Evolutionary conservation across 2,797 vertebrate genomes (phyloP).

Genomic region (Pempheris klunzingeri): DNA sequence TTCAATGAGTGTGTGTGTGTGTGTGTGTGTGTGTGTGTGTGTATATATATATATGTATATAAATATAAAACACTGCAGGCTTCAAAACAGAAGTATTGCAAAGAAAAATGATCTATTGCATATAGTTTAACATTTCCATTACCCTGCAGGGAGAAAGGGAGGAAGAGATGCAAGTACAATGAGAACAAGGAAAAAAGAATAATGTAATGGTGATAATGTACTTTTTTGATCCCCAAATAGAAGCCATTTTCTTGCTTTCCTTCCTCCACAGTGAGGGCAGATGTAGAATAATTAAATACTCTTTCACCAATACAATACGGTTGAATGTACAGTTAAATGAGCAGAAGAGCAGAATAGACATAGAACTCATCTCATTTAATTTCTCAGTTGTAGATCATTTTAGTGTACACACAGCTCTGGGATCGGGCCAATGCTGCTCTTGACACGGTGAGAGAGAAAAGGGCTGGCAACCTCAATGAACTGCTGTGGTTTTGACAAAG

Average conservation of each 20-base stretch:
- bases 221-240: background rate
- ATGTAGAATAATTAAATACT: constrained; percentile 7
- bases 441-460: constrained; percentile 86
- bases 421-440: constrained; percentile 63
- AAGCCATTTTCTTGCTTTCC: background rate
- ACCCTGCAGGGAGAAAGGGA: background rate
- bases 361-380: constrained; percentile 7
- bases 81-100: background rate
- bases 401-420: constrained; percentile 83
- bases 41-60: no score
- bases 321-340: constrained; percentile 16
- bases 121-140: background rate
- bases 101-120: background rate
- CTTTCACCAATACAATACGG: background rate
- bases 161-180: background rate
- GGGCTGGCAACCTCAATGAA: constrained; percentile 91
- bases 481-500: constrained; percentile 85
- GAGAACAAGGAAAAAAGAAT: background rate
- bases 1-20: no score
- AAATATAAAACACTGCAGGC: no score
- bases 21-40: no score
- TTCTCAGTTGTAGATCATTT: constrained; percentile 39
- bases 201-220: background rate
- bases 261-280: constrained; percentile 18
- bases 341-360: constrained; percentile 10